Evolutionary conservation across 2,113 vertebrate genomes (phyloP).

Genomic region (Heterotis niloticus): DNA sequence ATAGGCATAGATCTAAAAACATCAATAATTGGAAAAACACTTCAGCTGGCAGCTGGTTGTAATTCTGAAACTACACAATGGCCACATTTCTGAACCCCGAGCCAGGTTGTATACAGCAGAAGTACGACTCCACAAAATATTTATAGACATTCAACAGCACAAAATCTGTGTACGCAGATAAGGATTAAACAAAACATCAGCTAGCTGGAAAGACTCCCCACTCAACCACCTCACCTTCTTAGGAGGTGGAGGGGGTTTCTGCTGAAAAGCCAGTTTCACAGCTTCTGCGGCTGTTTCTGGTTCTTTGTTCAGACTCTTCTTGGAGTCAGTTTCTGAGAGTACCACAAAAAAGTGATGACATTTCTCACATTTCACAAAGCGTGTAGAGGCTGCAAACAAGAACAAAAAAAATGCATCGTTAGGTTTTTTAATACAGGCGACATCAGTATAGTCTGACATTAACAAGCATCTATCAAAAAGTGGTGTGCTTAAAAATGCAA

Average conservation of each 20-base stretch:
- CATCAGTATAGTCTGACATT: background rate
- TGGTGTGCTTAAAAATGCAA: background rate
- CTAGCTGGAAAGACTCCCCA: background rate
- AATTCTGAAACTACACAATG: no score
- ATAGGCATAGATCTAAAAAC: constrained; percentile 92
- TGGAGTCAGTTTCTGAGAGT: constrained; percentile 91
- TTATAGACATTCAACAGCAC: no score
- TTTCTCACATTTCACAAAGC: constrained; percentile 98
- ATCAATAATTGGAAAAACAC: background rate
- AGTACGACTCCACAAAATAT: no score
- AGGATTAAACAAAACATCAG: background rate
- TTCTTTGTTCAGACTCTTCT: constrained; percentile 91
- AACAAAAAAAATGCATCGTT: background rate
- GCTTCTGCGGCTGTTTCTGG: constrained; percentile 88
- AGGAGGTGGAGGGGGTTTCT: constrained; percentile 91
- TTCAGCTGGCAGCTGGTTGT: no score
- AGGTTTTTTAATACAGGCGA: no score
- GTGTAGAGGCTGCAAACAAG: constrained; percentile 76
- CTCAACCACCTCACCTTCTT: constrained; percentile 77
- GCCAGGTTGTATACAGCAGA: no score
- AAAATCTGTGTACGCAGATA: no score
- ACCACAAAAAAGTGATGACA: constrained; percentile 99
- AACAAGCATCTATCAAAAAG: background rate
- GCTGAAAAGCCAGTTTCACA: constrained; percentile 89
- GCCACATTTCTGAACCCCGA: no score